Conservation (phyloP, 2,888 invertebrate species). For the Drosophila meridionalis region DNA sequence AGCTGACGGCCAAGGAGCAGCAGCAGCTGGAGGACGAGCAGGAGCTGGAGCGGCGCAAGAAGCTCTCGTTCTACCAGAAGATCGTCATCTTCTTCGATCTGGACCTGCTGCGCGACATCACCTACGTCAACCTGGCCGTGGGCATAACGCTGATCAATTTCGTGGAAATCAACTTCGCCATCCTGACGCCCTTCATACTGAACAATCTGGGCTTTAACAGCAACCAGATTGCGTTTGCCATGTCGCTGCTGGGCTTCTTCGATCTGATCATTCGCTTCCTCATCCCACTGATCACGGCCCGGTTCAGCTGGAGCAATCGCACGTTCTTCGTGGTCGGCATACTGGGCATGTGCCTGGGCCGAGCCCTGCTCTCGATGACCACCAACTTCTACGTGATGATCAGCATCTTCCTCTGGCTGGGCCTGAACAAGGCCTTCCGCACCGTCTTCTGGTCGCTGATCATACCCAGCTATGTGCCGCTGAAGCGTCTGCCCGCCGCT, state of each 20-base stretch:
- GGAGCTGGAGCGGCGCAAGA: slow-evolving; percentile 67
- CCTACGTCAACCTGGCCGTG: slow-evolving; percentile 89
- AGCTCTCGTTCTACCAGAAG: slow-evolving; percentile 87
- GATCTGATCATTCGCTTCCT: slow-evolving; percentile 89
- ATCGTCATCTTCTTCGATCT: slow-evolving; percentile 89
- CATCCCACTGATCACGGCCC: slow-evolving; percentile 89
- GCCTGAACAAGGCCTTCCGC: slow-evolving; percentile 89
- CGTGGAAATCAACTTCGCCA: slow-evolving; percentile 91
- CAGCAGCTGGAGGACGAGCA: slow-evolving; percentile 63
- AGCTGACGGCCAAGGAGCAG: slow-evolving; percentile 53
- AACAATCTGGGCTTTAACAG: slow-evolving; percentile 87
- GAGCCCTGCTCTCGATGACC: slow-evolving; percentile 86
- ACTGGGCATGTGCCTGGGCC: slow-evolving; percentile 88
- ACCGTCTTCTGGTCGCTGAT: slow-evolving; percentile 91
- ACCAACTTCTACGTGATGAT: slow-evolving; percentile 86
- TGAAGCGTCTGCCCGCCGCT: slow-evolving; percentile 89
- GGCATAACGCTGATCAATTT: slow-evolving; percentile 90
- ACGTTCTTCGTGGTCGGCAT: slow-evolving; percentile 90
- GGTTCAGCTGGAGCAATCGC: slow-evolving; percentile 89
- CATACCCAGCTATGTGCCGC: slow-evolving; percentile 89
- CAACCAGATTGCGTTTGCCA: slow-evolving; percentile 87
- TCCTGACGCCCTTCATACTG: slow-evolving; percentile 90
- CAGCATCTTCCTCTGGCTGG: slow-evolving; percentile 88
- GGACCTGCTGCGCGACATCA: slow-evolving; percentile 88
- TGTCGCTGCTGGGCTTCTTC: slow-evolving; percentile 89